phyloP scores from a whole-genome alignment of 64 coral and sea anemone species.

The Porites lutea region DNA sequence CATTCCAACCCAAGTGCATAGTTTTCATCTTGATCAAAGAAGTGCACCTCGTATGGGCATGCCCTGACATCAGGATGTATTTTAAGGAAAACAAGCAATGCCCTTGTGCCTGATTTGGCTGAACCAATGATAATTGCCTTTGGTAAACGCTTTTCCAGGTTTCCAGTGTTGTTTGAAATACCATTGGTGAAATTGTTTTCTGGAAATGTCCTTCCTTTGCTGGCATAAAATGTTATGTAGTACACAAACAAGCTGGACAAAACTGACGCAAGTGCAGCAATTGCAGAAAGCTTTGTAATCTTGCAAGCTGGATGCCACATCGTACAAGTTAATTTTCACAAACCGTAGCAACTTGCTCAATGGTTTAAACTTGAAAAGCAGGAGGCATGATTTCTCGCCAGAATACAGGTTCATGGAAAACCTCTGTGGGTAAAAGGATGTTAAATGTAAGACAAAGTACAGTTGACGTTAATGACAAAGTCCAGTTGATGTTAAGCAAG shows the following conservation, averaged over 20 bases:
- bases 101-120: slow-evolving; percentile 77
- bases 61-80: slow-evolving; percentile 70
- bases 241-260: slow-evolving; percentile 4
- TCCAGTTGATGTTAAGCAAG: too few species aligned
- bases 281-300: neutral
- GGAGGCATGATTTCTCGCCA: neutral
- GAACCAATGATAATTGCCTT: slow-evolving; percentile 79
- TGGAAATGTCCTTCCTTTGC: neutral
- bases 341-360: neutral
- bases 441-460: neutral
- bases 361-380: neutral
- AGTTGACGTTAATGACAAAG: too few species aligned
- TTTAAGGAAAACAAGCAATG: slow-evolving; percentile 56
- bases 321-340: neutral
- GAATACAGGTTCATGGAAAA: neutral
- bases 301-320: neutral
- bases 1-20: slow-evolving; percentile 64
- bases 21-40: slow-evolving; percentile 71
- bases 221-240: neutral
- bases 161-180: neutral
- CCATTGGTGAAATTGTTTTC: neutral
- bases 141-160: slow-evolving; percentile 43
- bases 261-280: neutral
- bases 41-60: slow-evolving; percentile 67
- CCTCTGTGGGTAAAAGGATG: neutral